Percentiles rank a stretch among this genome's conserved stretches.
Conservation (phyloP, 2,888 invertebrate species). For the Volucella bombylans region DNA sequence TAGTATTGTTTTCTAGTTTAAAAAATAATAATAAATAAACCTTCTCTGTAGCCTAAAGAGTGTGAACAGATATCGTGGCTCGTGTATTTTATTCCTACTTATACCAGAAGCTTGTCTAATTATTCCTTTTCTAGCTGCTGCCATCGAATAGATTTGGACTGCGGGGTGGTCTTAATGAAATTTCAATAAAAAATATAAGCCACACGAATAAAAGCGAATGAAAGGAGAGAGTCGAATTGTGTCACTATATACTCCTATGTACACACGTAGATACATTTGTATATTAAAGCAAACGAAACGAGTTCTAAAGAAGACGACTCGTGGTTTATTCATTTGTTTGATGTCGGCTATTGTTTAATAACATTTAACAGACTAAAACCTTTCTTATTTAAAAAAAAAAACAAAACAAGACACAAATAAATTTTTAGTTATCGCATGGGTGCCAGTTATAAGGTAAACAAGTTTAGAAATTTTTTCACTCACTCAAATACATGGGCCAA, state of each 20-base stretch:
- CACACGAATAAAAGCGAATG: conserved; percentile 3
- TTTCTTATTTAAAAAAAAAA: not conserved
- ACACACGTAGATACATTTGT: too few relatives aligned
- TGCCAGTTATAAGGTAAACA: conserved; percentile 35
- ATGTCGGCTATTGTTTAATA: conserved; percentile 20
- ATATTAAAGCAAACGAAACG: conserved; percentile 43
- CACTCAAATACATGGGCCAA: conserved; percentile 9
- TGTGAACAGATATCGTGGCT: conserved; percentile 14
- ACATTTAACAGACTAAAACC: conserved; percentile 1
- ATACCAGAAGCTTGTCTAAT: conserved; percentile 8
- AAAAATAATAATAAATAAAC: conserved; percentile 52
- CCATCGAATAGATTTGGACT: not conserved
- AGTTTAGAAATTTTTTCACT: conserved; percentile 10
- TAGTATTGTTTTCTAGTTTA: not conserved
- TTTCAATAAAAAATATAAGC: conserved; percentile 17
- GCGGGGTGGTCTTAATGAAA: conserved; percentile 2
- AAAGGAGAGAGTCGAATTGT: not conserved
- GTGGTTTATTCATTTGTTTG: conserved; percentile 16
- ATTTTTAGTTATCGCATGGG: conserved; percentile 12
- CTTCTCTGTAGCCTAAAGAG: conserved; percentile 9
- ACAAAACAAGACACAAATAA: conserved; percentile 17
- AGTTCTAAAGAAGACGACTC: conserved; percentile 26
- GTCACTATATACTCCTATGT: not conserved
- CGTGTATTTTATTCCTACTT: conserved; percentile 29
- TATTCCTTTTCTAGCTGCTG: conserved; percentile 12